Evolutionary conservation across 2,113 vertebrate genomes (phyloP).

Genomic region (Mus pahari): DNA sequence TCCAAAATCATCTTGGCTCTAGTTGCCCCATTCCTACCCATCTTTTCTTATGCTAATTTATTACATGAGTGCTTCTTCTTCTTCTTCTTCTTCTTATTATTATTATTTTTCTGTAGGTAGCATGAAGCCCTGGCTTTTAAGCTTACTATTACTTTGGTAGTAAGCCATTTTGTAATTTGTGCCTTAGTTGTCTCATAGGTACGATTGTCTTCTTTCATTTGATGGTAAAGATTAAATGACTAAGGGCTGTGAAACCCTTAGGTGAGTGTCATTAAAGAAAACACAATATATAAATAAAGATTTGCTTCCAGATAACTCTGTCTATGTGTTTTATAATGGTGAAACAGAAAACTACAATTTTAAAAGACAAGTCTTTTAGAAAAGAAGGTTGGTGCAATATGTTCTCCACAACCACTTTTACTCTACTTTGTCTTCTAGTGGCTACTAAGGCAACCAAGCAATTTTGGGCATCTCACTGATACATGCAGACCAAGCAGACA

Average conservation of each 20-base stretch:
- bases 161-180: neutral
- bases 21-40: neutral
- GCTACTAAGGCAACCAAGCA: neutral
- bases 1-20: neutral
- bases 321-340: neutral
- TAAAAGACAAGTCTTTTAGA: neutral
- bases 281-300: neutral
- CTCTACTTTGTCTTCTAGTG: neutral
- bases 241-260: neutral
- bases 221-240: neutral
- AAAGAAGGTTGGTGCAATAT: neutral
- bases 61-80: neutral
- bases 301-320: neutral
- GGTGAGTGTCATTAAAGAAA: neutral
- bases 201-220: neutral
- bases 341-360: neutral
- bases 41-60: slow-evolving; percentile 5
- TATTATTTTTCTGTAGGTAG: neutral
- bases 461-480: neutral
- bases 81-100: neutral
- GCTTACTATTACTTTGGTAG: neutral
- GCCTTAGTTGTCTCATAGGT: neutral
- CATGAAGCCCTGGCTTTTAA: neutral
- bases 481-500: neutral
- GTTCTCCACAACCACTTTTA: neutral